phyloP scores from a whole-genome alignment of 1,140 invertebrate species.

The Heliconius eleuchia region DNA sequence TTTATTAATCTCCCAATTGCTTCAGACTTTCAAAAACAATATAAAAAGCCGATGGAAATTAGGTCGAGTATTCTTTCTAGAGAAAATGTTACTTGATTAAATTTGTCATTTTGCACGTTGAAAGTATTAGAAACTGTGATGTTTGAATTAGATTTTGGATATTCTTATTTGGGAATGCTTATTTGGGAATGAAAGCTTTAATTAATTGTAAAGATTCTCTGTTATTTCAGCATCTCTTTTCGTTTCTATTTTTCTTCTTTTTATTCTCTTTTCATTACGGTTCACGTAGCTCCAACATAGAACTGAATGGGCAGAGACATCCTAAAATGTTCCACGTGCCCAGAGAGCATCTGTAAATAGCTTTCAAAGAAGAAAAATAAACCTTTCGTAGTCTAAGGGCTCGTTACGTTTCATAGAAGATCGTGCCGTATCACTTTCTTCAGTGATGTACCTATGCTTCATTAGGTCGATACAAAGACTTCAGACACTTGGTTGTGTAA shows the following conservation, averaged over 20 bases:
- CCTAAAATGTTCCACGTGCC: too few relatives aligned
- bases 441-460: neutral
- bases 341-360: too few relatives aligned
- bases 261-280: too few relatives aligned
- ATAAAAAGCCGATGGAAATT: slow-evolving; percentile 29
- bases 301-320: too few relatives aligned
- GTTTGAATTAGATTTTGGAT: neutral
- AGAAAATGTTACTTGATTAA: slow-evolving; percentile 19
- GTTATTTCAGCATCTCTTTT: too few relatives aligned
- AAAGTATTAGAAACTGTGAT: slow-evolving; percentile 1
- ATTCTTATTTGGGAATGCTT: neutral
- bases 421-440: slow-evolving; percentile 4
- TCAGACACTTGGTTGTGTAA: neutral
- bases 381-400: neutral
- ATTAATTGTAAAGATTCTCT: neutral
- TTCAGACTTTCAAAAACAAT: slow-evolving; percentile 25
- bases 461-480: neutral
- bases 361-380: neutral
- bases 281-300: too few relatives aligned
- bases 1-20: slow-evolving; percentile 31
- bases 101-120: slow-evolving; percentile 23
- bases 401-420: slow-evolving; percentile 2
- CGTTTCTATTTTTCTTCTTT: too few relatives aligned
- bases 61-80: slow-evolving; percentile 14
- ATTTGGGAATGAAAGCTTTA: neutral